These are phyloP conservation scores for Orchesella flavescens DNA, from an alignment of 2,888 invertebrate genomes.

Conservation along the genomic window DNA sequence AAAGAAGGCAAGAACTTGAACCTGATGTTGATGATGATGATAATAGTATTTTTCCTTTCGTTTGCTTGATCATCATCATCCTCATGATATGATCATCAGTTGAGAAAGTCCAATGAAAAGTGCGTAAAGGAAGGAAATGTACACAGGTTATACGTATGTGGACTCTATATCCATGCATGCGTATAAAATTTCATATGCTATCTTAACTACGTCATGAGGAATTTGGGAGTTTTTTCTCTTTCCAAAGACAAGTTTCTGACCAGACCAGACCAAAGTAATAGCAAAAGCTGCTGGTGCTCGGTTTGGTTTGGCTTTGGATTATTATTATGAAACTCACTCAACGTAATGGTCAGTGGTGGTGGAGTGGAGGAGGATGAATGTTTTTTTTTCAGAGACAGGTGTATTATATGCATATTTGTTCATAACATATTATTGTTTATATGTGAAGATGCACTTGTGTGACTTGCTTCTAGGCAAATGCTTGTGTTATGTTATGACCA, in stretches of 20 bases:
- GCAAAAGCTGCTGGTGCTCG: conserved; percentile 33
- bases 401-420: conserved; percentile 23
- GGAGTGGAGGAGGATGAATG: conserved; percentile 28
- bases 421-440: neutral
- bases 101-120: conserved; percentile 63
- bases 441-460: neutral
- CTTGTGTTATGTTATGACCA: too few species aligned
- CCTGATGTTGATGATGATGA: conserved; percentile 41
- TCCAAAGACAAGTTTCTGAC: conserved; percentile 10
- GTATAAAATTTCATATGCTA: conserved; percentile 11
- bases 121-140: conserved; percentile 62
- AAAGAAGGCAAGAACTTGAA: conserved; percentile 29
- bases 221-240: conserved; percentile 41
- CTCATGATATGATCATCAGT: neutral
- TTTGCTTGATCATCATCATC: neutral
- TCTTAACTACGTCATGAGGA: conserved; percentile 61
- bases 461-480: too few species aligned
- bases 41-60: conserved; percentile 59
- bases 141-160: neutral
- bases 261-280: neutral
- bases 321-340: neutral
- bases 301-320: neutral
- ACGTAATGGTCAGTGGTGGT: conserved; percentile 50
- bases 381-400: conserved; percentile 47
- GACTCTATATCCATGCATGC: neutral